These are phyloP conservation scores for Scolopax rusticola DNA, from an alignment of 2,797 vertebrate species.

Conservation along the genomic window DNA sequence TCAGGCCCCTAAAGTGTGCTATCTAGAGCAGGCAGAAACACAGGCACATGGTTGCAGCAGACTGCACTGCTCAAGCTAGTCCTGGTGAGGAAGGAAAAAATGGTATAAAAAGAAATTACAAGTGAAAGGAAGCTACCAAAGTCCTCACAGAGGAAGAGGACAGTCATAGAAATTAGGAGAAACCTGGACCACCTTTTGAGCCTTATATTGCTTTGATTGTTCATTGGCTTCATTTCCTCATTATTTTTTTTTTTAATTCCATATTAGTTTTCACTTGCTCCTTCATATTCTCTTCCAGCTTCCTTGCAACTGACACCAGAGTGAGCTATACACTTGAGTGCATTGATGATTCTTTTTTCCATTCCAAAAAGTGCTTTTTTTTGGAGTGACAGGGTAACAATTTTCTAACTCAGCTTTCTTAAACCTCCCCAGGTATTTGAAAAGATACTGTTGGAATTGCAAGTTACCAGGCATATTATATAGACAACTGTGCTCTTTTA, in stretches of 20 bases:
- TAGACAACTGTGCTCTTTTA: background rate
- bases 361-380: background rate
- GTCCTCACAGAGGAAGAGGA: background rate
- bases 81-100: background rate
- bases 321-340: background rate
- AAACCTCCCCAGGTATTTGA: background rate
- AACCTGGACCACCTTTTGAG: background rate
- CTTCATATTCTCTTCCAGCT: background rate
- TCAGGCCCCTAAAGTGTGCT: background rate
- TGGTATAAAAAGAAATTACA: background rate
- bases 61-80: background rate
- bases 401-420: slow-evolving; percentile 11
- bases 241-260: background rate
- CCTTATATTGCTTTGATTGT: background rate
- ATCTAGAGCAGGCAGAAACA: background rate
- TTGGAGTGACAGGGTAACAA: background rate
- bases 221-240: background rate
- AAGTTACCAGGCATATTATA: background rate
- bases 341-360: background rate
- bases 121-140: background rate
- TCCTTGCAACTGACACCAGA: background rate
- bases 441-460: background rate
- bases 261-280: background rate
- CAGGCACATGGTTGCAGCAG: background rate
- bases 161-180: background rate